phyloP scores from a whole-genome alignment of 2,797 vertebrate genomes.

The Clarias pachynema region DNA sequence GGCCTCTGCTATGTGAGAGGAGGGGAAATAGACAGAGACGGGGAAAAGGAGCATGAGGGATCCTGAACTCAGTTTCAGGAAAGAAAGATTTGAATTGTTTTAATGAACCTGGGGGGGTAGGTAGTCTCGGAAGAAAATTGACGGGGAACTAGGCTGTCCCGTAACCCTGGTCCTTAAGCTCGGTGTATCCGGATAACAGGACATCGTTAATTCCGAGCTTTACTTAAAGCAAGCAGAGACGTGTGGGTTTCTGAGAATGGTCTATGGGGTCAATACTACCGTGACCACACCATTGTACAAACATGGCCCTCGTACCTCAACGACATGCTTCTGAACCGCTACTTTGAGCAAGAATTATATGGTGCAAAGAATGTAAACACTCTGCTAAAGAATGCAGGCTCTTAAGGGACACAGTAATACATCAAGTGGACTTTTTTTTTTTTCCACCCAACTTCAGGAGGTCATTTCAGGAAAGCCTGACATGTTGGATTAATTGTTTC shows the following conservation, averaged over 20 bases:
- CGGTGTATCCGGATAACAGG: background rate
- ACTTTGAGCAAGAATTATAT: constrained; percentile 43
- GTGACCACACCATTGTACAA: constrained; percentile 51
- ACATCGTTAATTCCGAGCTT: constrained; percentile 52
- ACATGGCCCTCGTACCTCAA: constrained; percentile 29
- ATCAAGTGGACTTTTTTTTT: background rate
- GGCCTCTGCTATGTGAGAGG: constrained; percentile 19
- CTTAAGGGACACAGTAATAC: background rate
- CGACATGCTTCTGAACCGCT: constrained; percentile 19
- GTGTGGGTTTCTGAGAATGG: constrained; percentile 34
- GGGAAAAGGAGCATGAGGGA: constrained; percentile 19
- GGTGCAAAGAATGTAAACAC: constrained; percentile 31
- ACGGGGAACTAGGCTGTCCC: background rate
- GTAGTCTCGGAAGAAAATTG: background rate
- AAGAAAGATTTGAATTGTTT: constrained; percentile 11
- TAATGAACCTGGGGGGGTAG: background rate
- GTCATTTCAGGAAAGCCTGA: constrained; percentile 2
- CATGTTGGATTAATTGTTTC: background rate
- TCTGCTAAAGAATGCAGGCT: constrained; percentile 28
- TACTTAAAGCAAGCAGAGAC: constrained; percentile 27
- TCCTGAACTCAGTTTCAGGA: background rate
- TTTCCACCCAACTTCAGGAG: background rate
- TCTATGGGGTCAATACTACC: constrained; percentile 47
- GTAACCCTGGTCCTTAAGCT: background rate
- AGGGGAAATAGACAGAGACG: constrained; percentile 33